Evolutionary conservation across 2,113 vertebrate species (phyloP), one percentile per base, ranked within the genome.

Genomic region (Menidia beryllina): DNA sequence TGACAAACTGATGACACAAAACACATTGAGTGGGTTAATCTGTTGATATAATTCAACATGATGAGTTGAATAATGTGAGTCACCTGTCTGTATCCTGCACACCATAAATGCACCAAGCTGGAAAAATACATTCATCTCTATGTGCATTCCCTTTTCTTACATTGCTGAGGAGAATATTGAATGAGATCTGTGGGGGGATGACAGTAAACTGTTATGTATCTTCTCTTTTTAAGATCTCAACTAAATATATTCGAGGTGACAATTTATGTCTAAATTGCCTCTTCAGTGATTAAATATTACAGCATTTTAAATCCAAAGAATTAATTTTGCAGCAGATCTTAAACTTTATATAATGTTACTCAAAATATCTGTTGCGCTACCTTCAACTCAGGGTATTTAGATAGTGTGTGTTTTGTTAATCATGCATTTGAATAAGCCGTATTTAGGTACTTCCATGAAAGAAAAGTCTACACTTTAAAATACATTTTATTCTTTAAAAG

Each of bases 301-400:
- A 24, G 13, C 11, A 27, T n/a, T 15, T 1, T 27, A 21, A 17
- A 43, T 3, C 13, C 11, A 12, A 1, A 12, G 2, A 39, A 26
- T 26, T 56, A 7, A 25, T 41, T 19, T 60, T 48, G 51, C 34
- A 30, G 30, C 21, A 34, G 52, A 25, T 4, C 1, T 1, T 9
- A 57, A 17, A 20, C 19, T 21, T 59, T 6, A 43, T 10, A 23
- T 5, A 51, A 8, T 41, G 3, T 50, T 27, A 26, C 55, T 69
- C 7, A 48, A 50, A 56, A 17, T 8, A 34, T 21, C 26, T 62
- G 34, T 43, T 50, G 30, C 51, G 34, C 63, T 43, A 34, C 15
- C 38, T 27, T 17, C 52, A 67, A 43, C n/a, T 38, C 30, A 26
- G 34, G 6, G 12, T 50, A 58, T 66, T 50, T 73, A 65, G 49